Percentiles rank a stretch among this genome's conserved stretches.
These are phyloP conservation scores for Tragelaphus oryx DNA, from an alignment of 2,797 vertebrate genomes.

Conservation along the genomic window DNA sequence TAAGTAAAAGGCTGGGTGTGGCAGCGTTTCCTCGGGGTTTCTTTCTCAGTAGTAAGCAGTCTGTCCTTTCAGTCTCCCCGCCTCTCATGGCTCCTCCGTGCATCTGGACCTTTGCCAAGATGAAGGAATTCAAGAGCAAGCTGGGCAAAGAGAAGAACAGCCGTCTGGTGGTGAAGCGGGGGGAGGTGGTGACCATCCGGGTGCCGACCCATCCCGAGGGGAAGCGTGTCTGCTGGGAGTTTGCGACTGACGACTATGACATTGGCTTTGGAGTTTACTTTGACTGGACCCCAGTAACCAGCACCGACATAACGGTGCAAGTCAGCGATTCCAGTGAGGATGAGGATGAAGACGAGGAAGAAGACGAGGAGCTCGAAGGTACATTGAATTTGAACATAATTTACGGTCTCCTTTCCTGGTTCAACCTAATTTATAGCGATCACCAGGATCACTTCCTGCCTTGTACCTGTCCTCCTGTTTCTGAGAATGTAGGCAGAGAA, in stretches of 20 bases:
- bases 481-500: neutral
- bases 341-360: conserved; percentile 95
- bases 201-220: conserved; percentile 95
- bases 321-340: conserved; percentile 98
- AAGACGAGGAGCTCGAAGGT: conserved; percentile 89
- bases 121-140: conserved; percentile 95
- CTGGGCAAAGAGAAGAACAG: conserved; percentile 91
- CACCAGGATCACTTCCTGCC: neutral
- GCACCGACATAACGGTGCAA: conserved; percentile 94
- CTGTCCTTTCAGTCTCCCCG: conserved; percentile 83
- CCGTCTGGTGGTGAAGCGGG: conserved; percentile 93
- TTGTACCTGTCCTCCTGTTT: neutral
- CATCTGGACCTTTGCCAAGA: conserved; percentile 91
- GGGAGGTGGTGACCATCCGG: conserved; percentile 95
- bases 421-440: neutral
- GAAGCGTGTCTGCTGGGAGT: conserved; percentile 97
- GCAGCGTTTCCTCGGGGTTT: neutral
- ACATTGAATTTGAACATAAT: conserved; percentile 59
- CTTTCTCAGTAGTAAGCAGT: neutral
- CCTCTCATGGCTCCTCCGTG: conserved; percentile 88
- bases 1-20: neutral
- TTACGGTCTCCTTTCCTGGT: neutral
- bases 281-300: conserved; percentile 95
- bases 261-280: conserved; percentile 98
- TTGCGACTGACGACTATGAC: conserved; percentile 96